A percentile compares a stretch with the other conserved stretches of the same genome.
Evolutionary conservation across 2,797 vertebrate genomes (phyloP).

Genomic region (Scolopax rusticola): DNA sequence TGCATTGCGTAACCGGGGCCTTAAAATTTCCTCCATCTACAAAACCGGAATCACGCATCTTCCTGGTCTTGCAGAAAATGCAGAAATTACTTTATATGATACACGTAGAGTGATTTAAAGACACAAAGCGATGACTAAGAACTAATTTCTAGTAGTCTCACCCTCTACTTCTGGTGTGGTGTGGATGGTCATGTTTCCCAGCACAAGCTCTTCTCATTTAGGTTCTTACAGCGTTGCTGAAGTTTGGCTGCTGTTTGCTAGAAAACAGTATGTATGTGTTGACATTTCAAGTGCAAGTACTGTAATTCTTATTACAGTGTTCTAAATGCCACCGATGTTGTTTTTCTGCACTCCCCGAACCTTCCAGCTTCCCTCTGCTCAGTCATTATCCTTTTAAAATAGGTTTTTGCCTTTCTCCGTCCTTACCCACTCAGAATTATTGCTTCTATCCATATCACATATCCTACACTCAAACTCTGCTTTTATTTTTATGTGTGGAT

Average conservation of each 20-base stretch:
- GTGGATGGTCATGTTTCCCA: neutral
- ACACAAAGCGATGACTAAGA: neutral
- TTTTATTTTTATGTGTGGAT: neutral
- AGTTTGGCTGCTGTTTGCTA: neutral
- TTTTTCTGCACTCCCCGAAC: neutral
- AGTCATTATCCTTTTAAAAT: neutral
- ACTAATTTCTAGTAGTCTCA: neutral
- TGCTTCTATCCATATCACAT: neutral
- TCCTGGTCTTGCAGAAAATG: neutral
- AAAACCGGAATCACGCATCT: neutral
- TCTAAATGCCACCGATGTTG: neutral
- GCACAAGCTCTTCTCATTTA: neutral
- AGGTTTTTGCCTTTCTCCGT: neutral
- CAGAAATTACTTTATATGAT: neutral
- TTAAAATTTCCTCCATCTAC: neutral
- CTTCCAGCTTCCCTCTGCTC: neutral
- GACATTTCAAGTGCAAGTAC: slow-evolving; percentile 8
- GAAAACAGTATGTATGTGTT: neutral
- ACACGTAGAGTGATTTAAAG: neutral
- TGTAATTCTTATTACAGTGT: neutral
- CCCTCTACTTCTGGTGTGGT: neutral
- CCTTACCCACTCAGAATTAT: neutral
- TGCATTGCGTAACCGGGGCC: neutral
- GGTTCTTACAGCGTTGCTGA: neutral
- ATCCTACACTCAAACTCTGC: neutral